Evolutionary conservation across 2,797 vertebrate species (phyloP).

Genomic region (Notolabrus celidotus): DNA sequence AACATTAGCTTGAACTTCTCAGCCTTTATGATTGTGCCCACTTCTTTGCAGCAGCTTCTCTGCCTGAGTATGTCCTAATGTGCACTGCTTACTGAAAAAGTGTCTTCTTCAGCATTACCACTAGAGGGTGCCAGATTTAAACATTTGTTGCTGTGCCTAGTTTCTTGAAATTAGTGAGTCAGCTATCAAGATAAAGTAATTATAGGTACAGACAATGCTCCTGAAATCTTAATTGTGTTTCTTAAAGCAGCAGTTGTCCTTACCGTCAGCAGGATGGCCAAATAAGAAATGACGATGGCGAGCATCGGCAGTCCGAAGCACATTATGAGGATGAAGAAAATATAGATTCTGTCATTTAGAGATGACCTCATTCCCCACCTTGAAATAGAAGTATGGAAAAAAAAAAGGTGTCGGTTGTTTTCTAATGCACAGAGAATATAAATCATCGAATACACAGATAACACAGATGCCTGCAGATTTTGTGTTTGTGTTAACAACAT

Average conservation of each 20-base stretch:
- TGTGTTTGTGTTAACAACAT: background rate
- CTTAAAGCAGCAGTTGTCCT: conserved; percentile 3
- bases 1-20: background rate
- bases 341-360: conserved; percentile 60
- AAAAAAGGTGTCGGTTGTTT: no score
- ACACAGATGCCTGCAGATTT: background rate
- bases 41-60: background rate
- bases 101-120: background rate
- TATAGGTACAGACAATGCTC: background rate
- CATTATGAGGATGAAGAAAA: conserved; percentile 63
- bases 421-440: conserved; percentile 7
- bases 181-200: background rate
- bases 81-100: no score
- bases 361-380: conserved; percentile 73
- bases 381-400: conserved; percentile 24
- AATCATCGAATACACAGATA: background rate
- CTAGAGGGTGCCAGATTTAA: conserved; percentile 19
- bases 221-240: background rate
- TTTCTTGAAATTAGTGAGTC: background rate
- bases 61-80: background rate
- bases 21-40: background rate
- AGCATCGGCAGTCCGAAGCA: conserved; percentile 60
- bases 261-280: conserved; percentile 56
- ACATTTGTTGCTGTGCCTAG: background rate
- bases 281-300: conserved; percentile 42